Conservation (phyloP, 2,888 invertebrate species). For the Nymphalis polychloros region DNA sequence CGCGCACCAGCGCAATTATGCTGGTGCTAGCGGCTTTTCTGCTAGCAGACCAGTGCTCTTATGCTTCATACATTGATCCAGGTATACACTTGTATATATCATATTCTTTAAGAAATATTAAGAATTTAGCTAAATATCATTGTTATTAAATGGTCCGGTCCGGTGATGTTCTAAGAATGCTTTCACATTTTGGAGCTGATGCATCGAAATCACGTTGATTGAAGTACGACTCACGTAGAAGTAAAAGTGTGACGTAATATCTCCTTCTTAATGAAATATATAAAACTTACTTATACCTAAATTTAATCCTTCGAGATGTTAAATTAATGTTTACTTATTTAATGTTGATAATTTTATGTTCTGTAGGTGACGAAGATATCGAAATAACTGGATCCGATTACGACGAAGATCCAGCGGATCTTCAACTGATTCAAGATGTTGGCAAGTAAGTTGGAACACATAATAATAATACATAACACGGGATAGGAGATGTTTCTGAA, state of each 20-base stretch:
- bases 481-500: background rate
- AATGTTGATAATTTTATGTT: background rate
- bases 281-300: background rate
- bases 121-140: no score
- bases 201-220: no score
- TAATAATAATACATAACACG: background rate
- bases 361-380: constrained; percentile 75
- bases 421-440: constrained; percentile 84
- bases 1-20: constrained; percentile 75
- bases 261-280: background rate
- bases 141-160: no score
- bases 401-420: constrained; percentile 84
- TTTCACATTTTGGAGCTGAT: no score
- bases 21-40: constrained; percentile 74
- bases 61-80: constrained; percentile 73
- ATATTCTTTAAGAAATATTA: background rate
- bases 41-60: constrained; percentile 69
- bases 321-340: background rate
- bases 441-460: constrained; percentile 83
- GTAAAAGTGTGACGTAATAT: background rate
- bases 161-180: no score
- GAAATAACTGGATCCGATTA: constrained; percentile 80
- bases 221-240: no score
- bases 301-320: background rate
- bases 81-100: constrained; percentile 48